Percentiles rank a stretch among this genome's conserved stretches.
Conservation (phyloP, 2,888 invertebrate genomes). For the Leptopilina drosophilae region DNA sequence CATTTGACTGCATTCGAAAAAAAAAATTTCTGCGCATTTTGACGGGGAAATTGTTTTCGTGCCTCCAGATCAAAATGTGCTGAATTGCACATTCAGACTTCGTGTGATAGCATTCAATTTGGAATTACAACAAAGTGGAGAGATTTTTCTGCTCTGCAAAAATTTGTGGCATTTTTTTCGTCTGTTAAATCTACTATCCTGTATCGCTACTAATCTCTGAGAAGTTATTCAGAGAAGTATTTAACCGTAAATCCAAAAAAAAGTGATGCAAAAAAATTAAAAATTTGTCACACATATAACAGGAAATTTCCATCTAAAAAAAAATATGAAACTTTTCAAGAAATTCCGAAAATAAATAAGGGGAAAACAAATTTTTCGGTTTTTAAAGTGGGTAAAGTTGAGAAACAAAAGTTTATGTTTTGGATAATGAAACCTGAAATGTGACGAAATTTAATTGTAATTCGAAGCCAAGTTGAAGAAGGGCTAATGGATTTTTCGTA, state of each 20-base stretch:
- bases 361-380: not conserved
- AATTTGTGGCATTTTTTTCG: not conserved
- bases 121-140: slow-evolving; percentile 36
- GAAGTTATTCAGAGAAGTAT: too few relatives aligned
- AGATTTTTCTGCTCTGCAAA: not conserved
- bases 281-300: too few relatives aligned
- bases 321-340: too few relatives aligned
- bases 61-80: slow-evolving; percentile 26
- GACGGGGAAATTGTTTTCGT: slow-evolving; percentile 27
- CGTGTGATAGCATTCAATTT: slow-evolving; percentile 36
- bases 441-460: slow-evolving; percentile 17
- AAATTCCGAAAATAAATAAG: too few relatives aligned
- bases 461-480: not conserved
- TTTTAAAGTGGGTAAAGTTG: not conserved
- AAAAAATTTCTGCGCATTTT: slow-evolving; percentile 5
- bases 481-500: slow-evolving; percentile 26
- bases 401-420: not conserved
- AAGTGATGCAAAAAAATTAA: too few relatives aligned
- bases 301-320: too few relatives aligned
- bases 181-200: not conserved
- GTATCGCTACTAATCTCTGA: too few relatives aligned
- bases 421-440: not conserved
- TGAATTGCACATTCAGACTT: slow-evolving; percentile 2
- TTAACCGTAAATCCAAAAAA: too few relatives aligned
- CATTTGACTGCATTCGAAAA: not conserved